Evolutionary conservation across 1,140 invertebrate genomes (phyloP).

Genomic region (Drosophila hydei): DNA sequence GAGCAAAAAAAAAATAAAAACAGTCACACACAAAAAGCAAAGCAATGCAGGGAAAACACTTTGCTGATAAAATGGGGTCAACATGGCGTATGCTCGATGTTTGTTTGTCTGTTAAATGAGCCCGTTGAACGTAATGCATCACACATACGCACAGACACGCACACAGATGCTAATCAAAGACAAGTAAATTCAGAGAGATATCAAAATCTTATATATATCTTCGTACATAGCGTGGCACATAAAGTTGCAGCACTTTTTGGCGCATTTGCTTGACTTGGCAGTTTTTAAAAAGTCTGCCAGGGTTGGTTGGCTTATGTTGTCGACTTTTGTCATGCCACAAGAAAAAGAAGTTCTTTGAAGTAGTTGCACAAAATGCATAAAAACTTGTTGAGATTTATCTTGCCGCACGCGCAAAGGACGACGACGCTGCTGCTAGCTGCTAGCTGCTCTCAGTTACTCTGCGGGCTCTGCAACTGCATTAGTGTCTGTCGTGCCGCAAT

Average conservation of each 20-base stretch:
- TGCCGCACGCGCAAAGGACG: conserved; percentile 68
- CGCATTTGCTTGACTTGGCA: conserved; percentile 63
- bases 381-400: conserved; percentile 82
- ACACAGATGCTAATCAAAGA: conserved; percentile 64
- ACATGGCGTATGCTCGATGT: conserved; percentile 45
- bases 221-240: conserved; percentile 24
- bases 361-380: conserved; percentile 52
- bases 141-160: conserved; percentile 14
- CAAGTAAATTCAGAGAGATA: conserved; percentile 52
- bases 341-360: conserved; percentile 28
- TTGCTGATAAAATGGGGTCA: conserved; percentile 44
- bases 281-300: conserved; percentile 51
- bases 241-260: conserved; percentile 56
- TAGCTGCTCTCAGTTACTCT: conserved; percentile 26
- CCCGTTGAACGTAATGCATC: conserved; percentile 34
- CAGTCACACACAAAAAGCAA: conserved; percentile 21
- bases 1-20: not conserved
- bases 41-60: conserved; percentile 29
- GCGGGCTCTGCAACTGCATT: conserved; percentile 65
- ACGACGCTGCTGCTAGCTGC: conserved; percentile 38
- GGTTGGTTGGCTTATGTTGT: conserved; percentile 64
- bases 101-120: conserved; percentile 47
- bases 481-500: conserved; percentile 57
- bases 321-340: conserved; percentile 67
- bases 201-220: conserved; percentile 29